Evolutionary conservation across 2,888 invertebrate species (phyloP), one percentile per base, ranked within the genome.

Genomic region (Caenorhabditis macrosperma): DNA sequence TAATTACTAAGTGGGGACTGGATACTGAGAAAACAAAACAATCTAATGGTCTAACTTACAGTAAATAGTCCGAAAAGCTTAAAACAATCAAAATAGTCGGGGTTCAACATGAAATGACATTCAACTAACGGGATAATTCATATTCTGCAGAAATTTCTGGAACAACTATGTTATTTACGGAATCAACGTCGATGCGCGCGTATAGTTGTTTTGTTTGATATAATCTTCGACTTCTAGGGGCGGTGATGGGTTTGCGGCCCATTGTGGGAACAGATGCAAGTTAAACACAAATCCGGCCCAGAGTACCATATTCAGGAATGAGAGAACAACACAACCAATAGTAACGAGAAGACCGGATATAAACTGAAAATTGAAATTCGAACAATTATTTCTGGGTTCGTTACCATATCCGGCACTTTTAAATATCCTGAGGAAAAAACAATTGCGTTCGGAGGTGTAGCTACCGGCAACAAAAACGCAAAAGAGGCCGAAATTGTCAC

Each of bases 401-500:
- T n/a, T n/a, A 86, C 86, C 86, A 86, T 83, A 60, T 86, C 86
- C 38, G 74, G 76, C 38, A 85, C 85, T 68, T 84, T 79, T 9
- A 87, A 59, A 24, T 83, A 79, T 33, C 85, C 85, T 1, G 86
- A 81, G 0, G 80, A 81, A 67, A 86, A 86, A 3, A 86, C 85
- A 55, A 85, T 85, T 1, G 97, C 96, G 91, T 97, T 97, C n/a
- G 96, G 96, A 1, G 96, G 96, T 0, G 96, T 96, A 46, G 96
- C 96, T 10, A 96, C 96, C 0, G 93, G 93, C 10, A 93, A 85
- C 60, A 92, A 91, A 78, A 92, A 93, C 15, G 90, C 88, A 67
- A 89, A 91, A 0, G 91, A 91, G 46, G 91, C 90, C 44, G 88
- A 87, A 22, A 91, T 66, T 3, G 91, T 86, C 2, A 91, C 87